Base-by-base conservation (phyloP, 2,113 vertebrate species). In the Marmota monax region DNA sequence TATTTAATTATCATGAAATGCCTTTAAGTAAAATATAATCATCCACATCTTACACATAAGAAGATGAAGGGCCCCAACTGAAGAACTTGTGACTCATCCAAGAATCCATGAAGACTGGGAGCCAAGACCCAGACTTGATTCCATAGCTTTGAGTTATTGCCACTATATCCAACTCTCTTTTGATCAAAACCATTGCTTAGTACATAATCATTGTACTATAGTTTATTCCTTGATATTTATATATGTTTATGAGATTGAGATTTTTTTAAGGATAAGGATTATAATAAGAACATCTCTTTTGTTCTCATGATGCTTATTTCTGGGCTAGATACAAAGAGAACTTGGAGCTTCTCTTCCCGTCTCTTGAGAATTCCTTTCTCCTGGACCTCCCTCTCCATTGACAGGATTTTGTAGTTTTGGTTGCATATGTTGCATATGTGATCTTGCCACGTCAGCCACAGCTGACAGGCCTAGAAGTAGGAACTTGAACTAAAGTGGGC, bases 1-100 rank as follows among this genome's bases (percentile, higher is more conserved):
- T 1, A 32, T 45, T 72, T 74, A 95, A 63, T 86, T 51, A 72
- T 39, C 63, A 78, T 63, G 67, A 87, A 90, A 85, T 48, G 12
- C 32, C 56, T 89, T 92, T 83, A 34, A 56, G 16, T 32, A 56
- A 48, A 79, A 42, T 39, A 34, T 25, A 67, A 76, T 77, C 20
- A 63, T 37, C 70, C 37, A 42, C 20, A n/a, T 70, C 73, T 87
- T 88, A 77, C 23, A 96, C 51, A 70, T 87, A 92, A 82, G n/a
- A 53, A 82, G n/a, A 53, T 72, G 20, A 72, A 88, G 67, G 56
- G 18, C 39, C 22, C 67, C 65, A 51, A 34, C 83, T 42, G 34
- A 86, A 90, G 39, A 69, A 65, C 63, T 32, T 70, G 65, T 85
- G 61, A 37, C 51, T 2, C 34, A 42, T 42, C 25, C 34, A 73